Conservation (phyloP, 2,888 invertebrate species). For the Ctena decussata region DNA sequence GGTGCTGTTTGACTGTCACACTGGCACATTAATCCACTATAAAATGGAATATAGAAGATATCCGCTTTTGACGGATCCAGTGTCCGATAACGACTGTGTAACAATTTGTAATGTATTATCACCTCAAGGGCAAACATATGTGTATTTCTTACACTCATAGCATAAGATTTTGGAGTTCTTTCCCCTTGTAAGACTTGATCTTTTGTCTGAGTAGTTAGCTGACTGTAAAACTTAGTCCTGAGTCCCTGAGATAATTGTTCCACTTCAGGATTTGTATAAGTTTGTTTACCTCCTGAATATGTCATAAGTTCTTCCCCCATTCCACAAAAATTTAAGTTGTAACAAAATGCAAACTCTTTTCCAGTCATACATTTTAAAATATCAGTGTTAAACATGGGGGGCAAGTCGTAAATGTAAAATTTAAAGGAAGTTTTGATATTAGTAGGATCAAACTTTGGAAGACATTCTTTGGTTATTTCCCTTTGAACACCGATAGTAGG, state of each 20-base stretch:
- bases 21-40: constrained; percentile 66
- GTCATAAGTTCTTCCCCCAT: neutral
- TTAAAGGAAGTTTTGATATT: constrained; percentile 20
- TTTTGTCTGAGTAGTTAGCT: no score
- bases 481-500: neutral
- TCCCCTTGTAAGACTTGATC: constrained; percentile 37
- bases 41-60: constrained; percentile 76
- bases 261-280: neutral
- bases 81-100: constrained; percentile 71
- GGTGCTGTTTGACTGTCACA: constrained; percentile 27
- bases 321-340: neutral
- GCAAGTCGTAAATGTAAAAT: neutral
- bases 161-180: neutral
- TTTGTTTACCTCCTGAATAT: neutral
- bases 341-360: neutral
- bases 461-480: constrained; percentile 30
- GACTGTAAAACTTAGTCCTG: no score
- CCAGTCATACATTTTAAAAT: neutral
- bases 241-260: neutral
- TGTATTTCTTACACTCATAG: constrained; percentile 56
- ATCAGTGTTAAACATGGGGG: neutral
- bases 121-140: constrained; percentile 76
- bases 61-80: constrained; percentile 68
- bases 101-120: constrained; percentile 72
- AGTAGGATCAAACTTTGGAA: constrained; percentile 19